Conservation (phyloP, 2,888 invertebrate genomes). For the Acronicta psi region DNA sequence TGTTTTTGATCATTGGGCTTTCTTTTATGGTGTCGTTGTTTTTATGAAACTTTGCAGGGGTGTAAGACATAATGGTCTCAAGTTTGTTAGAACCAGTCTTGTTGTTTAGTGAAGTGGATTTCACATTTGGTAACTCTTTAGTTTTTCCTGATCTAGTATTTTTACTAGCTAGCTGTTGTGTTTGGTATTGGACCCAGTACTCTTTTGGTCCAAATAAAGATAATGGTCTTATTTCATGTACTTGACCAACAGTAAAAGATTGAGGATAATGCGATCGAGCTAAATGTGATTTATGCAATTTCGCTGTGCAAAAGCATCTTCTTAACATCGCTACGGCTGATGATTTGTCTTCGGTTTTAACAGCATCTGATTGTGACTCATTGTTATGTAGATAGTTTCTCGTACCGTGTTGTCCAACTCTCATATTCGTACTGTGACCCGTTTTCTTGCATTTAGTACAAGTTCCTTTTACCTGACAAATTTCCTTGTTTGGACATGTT, state of each 20-base stretch:
- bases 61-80: constrained; percentile 17
- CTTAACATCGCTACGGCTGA: constrained; percentile 56
- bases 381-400: constrained; percentile 1
- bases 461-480: constrained; percentile 1
- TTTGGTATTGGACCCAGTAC: constrained; percentile 50
- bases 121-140: constrained; percentile 24
- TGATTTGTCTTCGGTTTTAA: constrained; percentile 48
- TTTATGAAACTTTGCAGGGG: constrained; percentile 60
- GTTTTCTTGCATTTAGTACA: constrained; percentile 10
- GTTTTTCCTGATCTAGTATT: constrained; percentile 4
- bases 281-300: constrained; percentile 50
- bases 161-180: constrained; percentile 7
- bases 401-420: constrained; percentile 4
- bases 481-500: background rate
- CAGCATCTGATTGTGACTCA: constrained; percentile 23
- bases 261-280: constrained; percentile 1
- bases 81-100: background rate
- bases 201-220: constrained; percentile 43
- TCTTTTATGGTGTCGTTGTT: constrained; percentile 38
- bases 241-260: constrained; percentile 27
- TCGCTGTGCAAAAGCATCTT: constrained; percentile 67
- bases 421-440: constrained; percentile 9
- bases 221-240: constrained; percentile 37
- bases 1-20: background rate
- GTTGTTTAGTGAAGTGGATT: background rate